phyloP scores from a whole-genome alignment of 2,888 invertebrate species.

The Pomacea canaliculata region DNA sequence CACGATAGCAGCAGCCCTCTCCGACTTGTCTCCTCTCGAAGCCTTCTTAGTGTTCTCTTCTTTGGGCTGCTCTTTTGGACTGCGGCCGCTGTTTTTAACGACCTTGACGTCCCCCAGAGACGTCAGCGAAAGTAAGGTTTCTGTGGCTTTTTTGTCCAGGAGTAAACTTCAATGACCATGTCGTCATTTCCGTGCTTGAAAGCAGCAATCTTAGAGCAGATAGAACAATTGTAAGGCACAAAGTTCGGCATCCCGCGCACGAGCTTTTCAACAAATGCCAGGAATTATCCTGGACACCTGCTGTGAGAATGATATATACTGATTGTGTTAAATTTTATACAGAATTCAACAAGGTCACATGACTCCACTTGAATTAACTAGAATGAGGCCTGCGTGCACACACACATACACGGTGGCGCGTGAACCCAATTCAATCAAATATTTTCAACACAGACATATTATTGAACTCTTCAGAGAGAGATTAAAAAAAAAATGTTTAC shows the following conservation, averaged over 20 bases:
- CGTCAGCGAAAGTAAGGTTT: conserved; percentile 4
- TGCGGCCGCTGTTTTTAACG: conserved; percentile 11
- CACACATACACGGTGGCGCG: too few relatives aligned
- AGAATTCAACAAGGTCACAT: too few relatives aligned
- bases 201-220: conserved; percentile 7
- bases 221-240: not conserved
- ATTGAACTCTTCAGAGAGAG: too few relatives aligned
- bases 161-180: conserved; percentile 23
- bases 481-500: not conserved
- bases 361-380: too few relatives aligned
- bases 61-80: not conserved
- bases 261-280: too few relatives aligned
- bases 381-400: too few relatives aligned
- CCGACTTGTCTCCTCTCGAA: not conserved
- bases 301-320: too few relatives aligned
- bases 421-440: too few relatives aligned
- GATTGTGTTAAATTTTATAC: too few relatives aligned
- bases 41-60: conserved; percentile 11
- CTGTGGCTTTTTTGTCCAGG: conserved; percentile 26
- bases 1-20: not conserved
- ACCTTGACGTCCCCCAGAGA: conserved; percentile 31
- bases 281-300: too few relatives aligned
- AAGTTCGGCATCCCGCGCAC: too few relatives aligned
- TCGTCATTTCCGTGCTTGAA: conserved; percentile 10
- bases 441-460: too few relatives aligned